Evolutionary conservation across 2,888 invertebrate genomes (phyloP), one percentile per base, ranked within the genome.

Genomic region (Pherbina coryleti): DNA sequence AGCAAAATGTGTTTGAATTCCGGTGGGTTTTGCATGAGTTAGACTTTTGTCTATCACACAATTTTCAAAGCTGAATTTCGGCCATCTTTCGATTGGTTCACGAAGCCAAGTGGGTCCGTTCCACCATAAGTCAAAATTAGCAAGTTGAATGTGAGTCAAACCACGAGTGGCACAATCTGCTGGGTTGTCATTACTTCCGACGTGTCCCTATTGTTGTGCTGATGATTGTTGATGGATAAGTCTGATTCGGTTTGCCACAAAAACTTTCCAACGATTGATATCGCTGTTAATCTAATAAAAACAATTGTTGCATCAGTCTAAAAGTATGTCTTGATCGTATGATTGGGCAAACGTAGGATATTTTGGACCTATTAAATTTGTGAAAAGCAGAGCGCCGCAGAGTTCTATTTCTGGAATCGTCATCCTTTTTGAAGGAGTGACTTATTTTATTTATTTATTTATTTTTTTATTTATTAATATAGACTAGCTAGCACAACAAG

Each of bases 241-340:
- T 3, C 64, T 53, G 22, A 71, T 64, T 67, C 71, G 49, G 17
- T 76, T 71, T 49, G 44, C 62, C 7, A 76, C 76, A 49, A 70
- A 70, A 14, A 70, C 70, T 77, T 72, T 25, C 72, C 77, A n/a
- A n/a, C n/a, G n/a, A n/a, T n/a, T n/a, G n/a, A n/a, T n/a, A n/a
- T n/a, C n/a, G n/a, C n/a, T n/a, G n/a, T 62, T 34, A 37, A 77
- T 72, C 71, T 62, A 71, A 31, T 60, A 62, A 14, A 76, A 60
- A 76, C 78, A 37, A 75, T 69, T 1, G 69, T 77, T 11, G 75
- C 57, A 60, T 78, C 79, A n/a, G 78, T 75, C 78, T 74, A 79
- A 60, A 51, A 76, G 25, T 70, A 78, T 25, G 31, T 31, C 31
- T 31, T 31, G 5, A 31, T 31, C 31, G 31, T 31, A 31, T 31